Evolutionary conservation across 2,888 invertebrate species (phyloP).

Genomic region (Tetragnatha montana): DNA sequence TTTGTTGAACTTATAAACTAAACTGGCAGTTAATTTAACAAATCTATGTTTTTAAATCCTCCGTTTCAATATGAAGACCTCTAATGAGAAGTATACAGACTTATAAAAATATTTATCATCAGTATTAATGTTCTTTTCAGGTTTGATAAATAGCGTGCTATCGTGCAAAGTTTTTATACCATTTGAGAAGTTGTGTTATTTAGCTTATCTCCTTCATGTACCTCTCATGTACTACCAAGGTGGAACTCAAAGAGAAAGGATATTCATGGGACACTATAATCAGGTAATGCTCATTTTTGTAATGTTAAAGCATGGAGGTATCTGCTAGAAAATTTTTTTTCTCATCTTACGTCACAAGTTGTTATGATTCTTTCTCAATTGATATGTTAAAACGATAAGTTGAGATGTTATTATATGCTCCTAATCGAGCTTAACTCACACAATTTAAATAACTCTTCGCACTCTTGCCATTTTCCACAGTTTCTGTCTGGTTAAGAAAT

Average conservation of each 20-base stretch:
- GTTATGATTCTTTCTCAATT: too few relatives aligned
- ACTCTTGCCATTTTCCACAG: too few relatives aligned
- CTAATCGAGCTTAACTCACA: too few relatives aligned
- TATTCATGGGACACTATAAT: conserved; percentile 69
- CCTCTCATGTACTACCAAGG: conserved; percentile 74
- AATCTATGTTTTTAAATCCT: neutral
- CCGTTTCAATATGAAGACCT: neutral
- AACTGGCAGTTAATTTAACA: neutral
- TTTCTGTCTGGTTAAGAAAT: too few relatives aligned
- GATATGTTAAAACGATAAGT: too few relatives aligned
- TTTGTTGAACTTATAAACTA: too few relatives aligned
- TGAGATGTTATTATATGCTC: too few relatives aligned
- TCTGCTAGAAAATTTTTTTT: too few relatives aligned
- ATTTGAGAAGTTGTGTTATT: conserved; percentile 74
- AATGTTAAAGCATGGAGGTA: too few relatives aligned
- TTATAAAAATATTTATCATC: neutral
- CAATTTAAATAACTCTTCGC: too few relatives aligned
- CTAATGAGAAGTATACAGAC: neutral
- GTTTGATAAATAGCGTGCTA: conserved; percentile 74
- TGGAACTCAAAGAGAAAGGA: conserved; percentile 61
- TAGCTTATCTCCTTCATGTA: conserved; percentile 75
- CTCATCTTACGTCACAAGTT: too few relatives aligned
- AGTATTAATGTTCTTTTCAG: conserved; percentile 21
- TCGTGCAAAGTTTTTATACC: conserved; percentile 74
- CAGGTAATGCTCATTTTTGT: conserved; percentile 59